Percentiles rank a stretch among this genome's conserved stretches.
Evolutionary conservation across 2,888 invertebrate species (phyloP).

Genomic region (Hylaea fasciaria): DNA sequence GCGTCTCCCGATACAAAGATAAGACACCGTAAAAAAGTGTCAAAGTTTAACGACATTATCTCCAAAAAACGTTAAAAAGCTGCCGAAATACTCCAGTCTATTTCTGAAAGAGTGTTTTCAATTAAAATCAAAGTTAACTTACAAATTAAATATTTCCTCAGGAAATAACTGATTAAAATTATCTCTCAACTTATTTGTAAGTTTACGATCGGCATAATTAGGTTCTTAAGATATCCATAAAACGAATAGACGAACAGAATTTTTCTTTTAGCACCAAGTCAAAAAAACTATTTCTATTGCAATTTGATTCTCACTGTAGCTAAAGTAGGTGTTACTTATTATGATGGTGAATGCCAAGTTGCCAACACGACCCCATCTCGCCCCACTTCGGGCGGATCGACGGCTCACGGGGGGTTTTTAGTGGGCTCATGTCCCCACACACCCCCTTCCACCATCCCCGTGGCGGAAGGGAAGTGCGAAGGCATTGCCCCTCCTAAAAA

Average conservation of each 20-base stretch:
- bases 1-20: conserved; percentile 55
- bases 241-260: background rate
- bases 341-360: too few species aligned
- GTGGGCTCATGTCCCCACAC: too few species aligned
- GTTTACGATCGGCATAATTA: conserved; percentile 41
- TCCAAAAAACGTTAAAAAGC: conserved; percentile 55
- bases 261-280: background rate
- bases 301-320: too few species aligned
- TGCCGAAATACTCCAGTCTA: conserved; percentile 48
- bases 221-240: background rate
- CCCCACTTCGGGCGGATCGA: too few species aligned
- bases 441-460: too few species aligned
- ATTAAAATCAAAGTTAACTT: conserved; percentile 66
- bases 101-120: conserved; percentile 66
- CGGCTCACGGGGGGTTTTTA: too few species aligned
- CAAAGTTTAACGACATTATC: conserved; percentile 71
- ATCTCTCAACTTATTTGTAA: conserved; percentile 55
- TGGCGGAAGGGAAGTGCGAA: too few species aligned
- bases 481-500: too few species aligned
- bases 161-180: conserved; percentile 69
- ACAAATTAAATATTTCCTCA: conserved; percentile 77
- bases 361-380: too few species aligned
- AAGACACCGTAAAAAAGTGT: conserved; percentile 71
- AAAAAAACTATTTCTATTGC: too few species aligned
- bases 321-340: too few species aligned